Evolutionary conservation across 2,888 invertebrate genomes (phyloP), one percentile per base, ranked within the genome.

Genomic region (Agriopis leucophaearia): DNA sequence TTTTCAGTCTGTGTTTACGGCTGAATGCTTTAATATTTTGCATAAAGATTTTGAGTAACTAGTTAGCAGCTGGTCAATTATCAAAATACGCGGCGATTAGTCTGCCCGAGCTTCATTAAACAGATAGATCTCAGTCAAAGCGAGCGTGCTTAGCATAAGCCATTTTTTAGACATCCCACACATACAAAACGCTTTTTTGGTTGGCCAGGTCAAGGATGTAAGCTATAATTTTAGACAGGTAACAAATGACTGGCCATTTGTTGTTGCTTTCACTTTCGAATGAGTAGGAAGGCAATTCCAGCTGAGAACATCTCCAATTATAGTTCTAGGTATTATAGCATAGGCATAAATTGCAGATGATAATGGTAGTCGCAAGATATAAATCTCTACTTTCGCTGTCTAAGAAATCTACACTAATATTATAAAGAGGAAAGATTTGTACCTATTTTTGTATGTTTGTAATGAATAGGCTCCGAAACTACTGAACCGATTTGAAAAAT

Each of bases 171-270:
- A 60, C 73, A 66, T 66, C 73, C 64, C 66, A 74, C 69, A 65
- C 66, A 61, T 8, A 48, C 45, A 36, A 44, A 42, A 63, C 58
- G 59, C 61, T 57, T 59, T 69, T 70, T 70, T 66, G 54, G 64
- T 63, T 35, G 63, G 50, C 64, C 71, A 73, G 73, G 73, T 74
- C 71, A 74, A 74, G 74, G 74, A 71, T 72, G 54, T 66, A 38
- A 57, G 63, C 59, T 56, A 59, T 64, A 60, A 60, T 60, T 56
- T 67, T 45, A 68, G 67, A 45, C 69, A 72, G 64, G 64, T 64
- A 59, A 71, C 56, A 63, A 64, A 69, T 67, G 64, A 73, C 66
- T 63, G 58, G 47, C 70, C 60, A 67, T 71, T 70, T 69, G 64
- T 66, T 71, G 13, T 40, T 12, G 55, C 68, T 69, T 69, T 69